These are phyloP conservation scores for Dicyrtoma fusca DNA, from an alignment of 2,888 invertebrate species.

Conservation along the genomic window DNA sequence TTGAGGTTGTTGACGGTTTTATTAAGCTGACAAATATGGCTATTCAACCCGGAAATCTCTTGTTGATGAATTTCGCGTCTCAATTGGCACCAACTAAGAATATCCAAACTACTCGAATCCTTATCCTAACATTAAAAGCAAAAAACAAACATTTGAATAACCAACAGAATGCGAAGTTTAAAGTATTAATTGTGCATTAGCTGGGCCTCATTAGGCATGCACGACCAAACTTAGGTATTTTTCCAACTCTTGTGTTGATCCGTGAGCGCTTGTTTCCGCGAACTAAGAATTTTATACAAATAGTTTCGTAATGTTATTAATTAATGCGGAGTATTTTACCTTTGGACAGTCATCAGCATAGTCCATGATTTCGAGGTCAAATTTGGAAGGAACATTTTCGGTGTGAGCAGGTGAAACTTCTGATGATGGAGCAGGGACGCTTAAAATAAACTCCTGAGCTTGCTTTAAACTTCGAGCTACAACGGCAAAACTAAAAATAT, in stretches of 20 bases:
- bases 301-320: too few relatives aligned
- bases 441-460: slow-evolving; percentile 9
- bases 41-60: slow-evolving; percentile 37
- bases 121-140: background rate
- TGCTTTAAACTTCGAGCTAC: background rate
- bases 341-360: slow-evolving; percentile 11
- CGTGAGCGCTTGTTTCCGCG: too few relatives aligned
- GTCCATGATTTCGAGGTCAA: slow-evolving; percentile 10
- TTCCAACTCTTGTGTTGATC: too few relatives aligned
- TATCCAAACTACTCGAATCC: background rate
- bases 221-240: too few relatives aligned
- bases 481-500: background rate
- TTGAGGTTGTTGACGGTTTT: slow-evolving; percentile 39
- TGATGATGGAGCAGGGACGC: background rate
- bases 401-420: too few relatives aligned
- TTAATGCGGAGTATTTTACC: too few relatives aligned
- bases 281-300: too few relatives aligned
- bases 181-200: too few relatives aligned
- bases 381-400: too few relatives aligned
- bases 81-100: slow-evolving; percentile 40
- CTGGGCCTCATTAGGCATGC: too few relatives aligned
- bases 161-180: too few relatives aligned
- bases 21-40: slow-evolving; percentile 38
- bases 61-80: slow-evolving; percentile 45
- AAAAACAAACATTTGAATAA: background rate